Evolutionary conservation across 1,140 invertebrate genomes (phyloP).

Genomic region (Dendroctonus ponderosae): DNA sequence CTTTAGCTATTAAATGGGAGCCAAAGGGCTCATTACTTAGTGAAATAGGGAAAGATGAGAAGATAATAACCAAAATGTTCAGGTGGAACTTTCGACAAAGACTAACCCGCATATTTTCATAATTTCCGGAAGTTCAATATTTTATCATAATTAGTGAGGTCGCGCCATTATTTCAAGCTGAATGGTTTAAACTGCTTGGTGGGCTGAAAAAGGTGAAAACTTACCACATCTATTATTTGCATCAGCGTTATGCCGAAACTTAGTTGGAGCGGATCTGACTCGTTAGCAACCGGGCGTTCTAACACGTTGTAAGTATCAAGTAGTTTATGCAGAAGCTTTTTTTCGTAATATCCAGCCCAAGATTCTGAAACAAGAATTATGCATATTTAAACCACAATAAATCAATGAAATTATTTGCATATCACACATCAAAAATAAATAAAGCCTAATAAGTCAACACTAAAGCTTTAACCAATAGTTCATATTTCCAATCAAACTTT

Average conservation of each 20-base stretch:
- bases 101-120: conserved; percentile 23
- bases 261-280: conserved; percentile 92
- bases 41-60: conserved; percentile 5
- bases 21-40: conserved; percentile 13
- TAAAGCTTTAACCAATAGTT: not conserved
- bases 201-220: conserved; percentile 49
- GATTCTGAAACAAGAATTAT: conserved; percentile 60
- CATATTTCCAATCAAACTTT: not conserved
- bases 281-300: conserved; percentile 95
- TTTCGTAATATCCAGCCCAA: conserved; percentile 86
- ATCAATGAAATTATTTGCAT: not conserved
- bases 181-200: not conserved
- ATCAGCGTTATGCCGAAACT: conserved; percentile 97
- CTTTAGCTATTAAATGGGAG: not conserved
- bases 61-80: conserved; percentile 22
- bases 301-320: conserved; percentile 95
- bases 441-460: not conserved
- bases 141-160: conserved; percentile 32
- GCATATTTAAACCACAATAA: conserved; percentile 2
- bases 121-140: conserved; percentile 27
- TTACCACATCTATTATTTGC: conserved; percentile 99
- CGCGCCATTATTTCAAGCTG: conserved; percentile 21
- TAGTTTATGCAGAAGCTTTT: conserved; percentile 87
- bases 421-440: not conserved
- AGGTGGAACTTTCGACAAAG: conserved; percentile 19